phyloP scores from a whole-genome alignment of 2,888 invertebrate species.

The Agrochola lota region DNA sequence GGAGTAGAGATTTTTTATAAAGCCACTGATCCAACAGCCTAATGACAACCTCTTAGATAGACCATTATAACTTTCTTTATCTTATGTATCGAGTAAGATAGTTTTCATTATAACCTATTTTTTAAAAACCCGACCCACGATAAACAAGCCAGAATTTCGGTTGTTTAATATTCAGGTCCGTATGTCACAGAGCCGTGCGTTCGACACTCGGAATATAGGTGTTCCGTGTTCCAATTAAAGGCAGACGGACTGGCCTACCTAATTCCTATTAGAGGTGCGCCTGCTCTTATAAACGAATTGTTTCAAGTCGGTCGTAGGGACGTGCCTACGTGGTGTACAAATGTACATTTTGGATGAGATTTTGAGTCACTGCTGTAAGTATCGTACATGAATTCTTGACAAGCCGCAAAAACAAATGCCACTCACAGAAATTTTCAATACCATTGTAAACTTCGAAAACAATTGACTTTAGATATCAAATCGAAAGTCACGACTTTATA shows the following conservation, averaged over 20 bases:
- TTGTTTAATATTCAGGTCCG: conserved; percentile 47
- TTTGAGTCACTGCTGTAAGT: neutral
- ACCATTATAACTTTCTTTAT: neutral
- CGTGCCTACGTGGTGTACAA: neutral
- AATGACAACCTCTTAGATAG: too few species aligned
- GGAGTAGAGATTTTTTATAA: too few species aligned
- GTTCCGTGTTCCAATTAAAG: conserved; percentile 68
- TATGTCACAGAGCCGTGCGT: conserved; percentile 55
- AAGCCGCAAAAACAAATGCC: neutral
- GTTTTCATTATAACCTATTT: neutral
- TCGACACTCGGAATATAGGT: conserved; percentile 63
- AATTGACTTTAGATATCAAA: neutral
- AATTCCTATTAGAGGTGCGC: conserved; percentile 70
- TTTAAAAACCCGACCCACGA: neutral
- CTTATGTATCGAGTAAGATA: too few species aligned
- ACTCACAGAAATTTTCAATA: neutral
- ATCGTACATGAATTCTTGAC: too few species aligned
- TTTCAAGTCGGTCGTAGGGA: conserved; percentile 41
- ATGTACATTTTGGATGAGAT: neutral
- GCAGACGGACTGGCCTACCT: conserved; percentile 64
- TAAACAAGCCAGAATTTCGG: conserved; percentile 4
- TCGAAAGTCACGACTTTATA: neutral
- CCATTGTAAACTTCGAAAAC: neutral
- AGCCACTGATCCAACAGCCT: too few species aligned
- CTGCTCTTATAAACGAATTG: conserved; percentile 58